Base-by-base conservation (phyloP, 1,140 invertebrate species). In the Arctopsyche grandis region DNA sequence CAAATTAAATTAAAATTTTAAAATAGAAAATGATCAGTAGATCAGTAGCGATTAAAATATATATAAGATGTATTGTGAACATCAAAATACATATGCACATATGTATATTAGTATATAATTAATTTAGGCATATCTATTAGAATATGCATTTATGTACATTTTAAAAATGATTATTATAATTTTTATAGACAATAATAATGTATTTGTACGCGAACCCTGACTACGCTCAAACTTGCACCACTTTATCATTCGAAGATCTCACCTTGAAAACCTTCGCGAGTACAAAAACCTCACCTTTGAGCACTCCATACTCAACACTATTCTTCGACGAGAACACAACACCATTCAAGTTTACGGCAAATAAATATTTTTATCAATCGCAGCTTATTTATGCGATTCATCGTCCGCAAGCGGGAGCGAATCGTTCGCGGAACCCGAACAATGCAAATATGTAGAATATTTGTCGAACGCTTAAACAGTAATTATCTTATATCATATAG, bases 171-270 rank as follows among this genome's bases (percentile, higher is more conserved):
- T n/a, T n/a, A n/a, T n/a, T n/a, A n/a, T n/a, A n/a, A n/a, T n/a
- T n/a, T n/a, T n/a, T n/a, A n/a, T n/a, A n/a, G n/a, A n/a, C n/a
- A 52, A 12, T 52, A 52, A 52, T 52, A 16, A 52, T 29, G 44
- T 60, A 80, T 69, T 38, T 21, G 66, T 56, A 75, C 75, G 75
- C 79, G 75, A 80, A 58, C 58, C 69, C 10, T 74, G 60, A 58
- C 29, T 69, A 75, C 63, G 10, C 63, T 10, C 22, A 24, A 74
- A 74, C 14, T 9, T 74, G 44, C 21, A 56, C 12, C 71, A 74
- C 77, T 58, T 77, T 79, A 82, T 82, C 81, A 82, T 79, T 78
- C 78, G 46, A 52, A 77, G 46, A 82, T 82, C 78, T 82, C 63
- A 70, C 38, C 63, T 76, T 63, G 75, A 76, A 74, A 66, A 74